phyloP scores from a whole-genome alignment of 2,888 invertebrate genomes.

The Leptarthrus brevirostris region DNA sequence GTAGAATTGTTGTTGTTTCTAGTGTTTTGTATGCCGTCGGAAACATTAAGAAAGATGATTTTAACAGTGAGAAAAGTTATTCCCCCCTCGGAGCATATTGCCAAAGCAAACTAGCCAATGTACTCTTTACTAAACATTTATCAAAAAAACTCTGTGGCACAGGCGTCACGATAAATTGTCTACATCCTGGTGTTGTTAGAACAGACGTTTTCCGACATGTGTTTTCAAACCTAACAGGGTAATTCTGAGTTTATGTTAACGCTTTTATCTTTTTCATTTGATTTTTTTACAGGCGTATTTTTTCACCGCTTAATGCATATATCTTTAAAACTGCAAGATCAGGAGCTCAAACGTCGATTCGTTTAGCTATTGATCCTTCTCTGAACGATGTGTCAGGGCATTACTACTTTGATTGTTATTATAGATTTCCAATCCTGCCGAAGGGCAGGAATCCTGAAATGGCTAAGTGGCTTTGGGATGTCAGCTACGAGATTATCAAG shows the following conservation, averaged over 20 bases:
- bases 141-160: constrained; percentile 70
- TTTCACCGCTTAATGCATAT: background rate
- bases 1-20: constrained; percentile 78
- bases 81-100: constrained; percentile 72
- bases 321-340: constrained; percentile 62
- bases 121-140: constrained; percentile 76
- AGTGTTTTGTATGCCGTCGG: constrained; percentile 76
- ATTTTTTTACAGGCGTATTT: no score
- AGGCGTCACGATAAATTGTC: constrained; percentile 73
- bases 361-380: constrained; percentile 63
- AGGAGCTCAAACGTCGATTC: constrained; percentile 64
- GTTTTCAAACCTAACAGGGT: background rate
- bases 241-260: background rate
- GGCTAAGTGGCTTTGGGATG: constrained; percentile 74
- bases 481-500: constrained; percentile 64
- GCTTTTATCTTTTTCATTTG: no score
- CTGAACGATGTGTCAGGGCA: constrained; percentile 61
- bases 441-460: constrained; percentile 70
- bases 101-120: constrained; percentile 80
- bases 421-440: constrained; percentile 66
- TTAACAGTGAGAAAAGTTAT: constrained; percentile 75
- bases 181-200: constrained; percentile 77
- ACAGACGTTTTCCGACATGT: constrained; percentile 78
- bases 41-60: constrained; percentile 72
- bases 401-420: constrained; percentile 72